Conservation (phyloP, 1,140 invertebrate genomes). For the Caenorhabditis latens region DNA sequence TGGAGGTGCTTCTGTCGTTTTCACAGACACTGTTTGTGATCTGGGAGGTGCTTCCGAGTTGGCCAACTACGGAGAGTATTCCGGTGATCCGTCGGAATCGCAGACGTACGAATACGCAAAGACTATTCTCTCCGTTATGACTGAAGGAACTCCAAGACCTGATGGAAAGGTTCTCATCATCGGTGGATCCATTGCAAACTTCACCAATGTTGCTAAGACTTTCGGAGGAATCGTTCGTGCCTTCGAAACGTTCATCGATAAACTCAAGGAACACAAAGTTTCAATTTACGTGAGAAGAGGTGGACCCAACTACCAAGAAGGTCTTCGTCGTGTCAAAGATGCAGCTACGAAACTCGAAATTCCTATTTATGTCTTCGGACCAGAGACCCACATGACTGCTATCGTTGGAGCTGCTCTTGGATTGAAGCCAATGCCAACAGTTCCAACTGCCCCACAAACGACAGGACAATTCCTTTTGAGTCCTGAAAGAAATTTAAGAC, state of each 20-base stretch:
- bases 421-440: constrained; percentile 84
- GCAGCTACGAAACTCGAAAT: constrained; percentile 84
- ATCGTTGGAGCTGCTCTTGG: constrained; percentile 97
- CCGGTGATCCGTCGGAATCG: constrained; percentile 95
- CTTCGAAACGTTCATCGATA: constrained; percentile 90
- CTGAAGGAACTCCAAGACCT: constrained; percentile 84
- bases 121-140: constrained; percentile 95
- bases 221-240: constrained; percentile 99
- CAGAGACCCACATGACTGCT: constrained; percentile 99
- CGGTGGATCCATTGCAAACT: constrained; percentile 99
- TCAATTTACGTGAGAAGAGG: constrained; percentile 95
- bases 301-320: constrained; percentile 98
- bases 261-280: constrained; percentile 90
- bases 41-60: constrained; percentile 91
- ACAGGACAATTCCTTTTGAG: constrained; percentile 95
- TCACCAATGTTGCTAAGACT: constrained; percentile 98
- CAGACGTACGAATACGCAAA: constrained; percentile 99
- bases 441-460: constrained; percentile 82
- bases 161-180: constrained; percentile 88
- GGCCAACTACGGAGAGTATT: constrained; percentile 99
- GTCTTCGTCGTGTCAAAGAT: constrained; percentile 83
- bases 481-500: constrained; percentile 81
- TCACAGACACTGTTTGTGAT: constrained; percentile 98
- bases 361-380: constrained; percentile 94
- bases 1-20: constrained; percentile 99